Evolutionary conservation across 2,797 vertebrate genomes (phyloP), one percentile per base, ranked within the genome.

Genomic region (Odontamblyopus lacepedii): DNA sequence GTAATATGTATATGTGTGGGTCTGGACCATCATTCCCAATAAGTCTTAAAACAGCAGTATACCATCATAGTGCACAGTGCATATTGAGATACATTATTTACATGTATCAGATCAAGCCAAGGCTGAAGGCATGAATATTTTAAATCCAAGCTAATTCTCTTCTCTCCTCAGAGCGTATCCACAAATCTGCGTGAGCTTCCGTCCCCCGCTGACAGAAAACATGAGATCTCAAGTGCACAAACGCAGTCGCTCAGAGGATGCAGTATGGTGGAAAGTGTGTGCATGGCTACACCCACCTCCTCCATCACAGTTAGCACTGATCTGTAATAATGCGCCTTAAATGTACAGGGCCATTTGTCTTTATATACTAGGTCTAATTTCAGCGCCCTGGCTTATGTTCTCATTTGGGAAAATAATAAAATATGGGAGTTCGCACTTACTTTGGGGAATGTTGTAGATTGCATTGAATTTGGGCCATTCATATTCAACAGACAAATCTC

Each of bases 301-400:
- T 83, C 67, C 30, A 27, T 88, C 68, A 73, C 66, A 56, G 63
- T 82, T 72, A 75, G 64, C 55, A 41, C 53, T 76, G 74, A 70
- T 67, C 63, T 64, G 72, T 71, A 76, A 77, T 83, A 72, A 78
- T 83, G 73, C 74, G 63, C 7, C 69, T 76, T 80, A 60, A 73
- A 78, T 63, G 26, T 48, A 76, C 38, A 5, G 18, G 57, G 69
- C 71, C 72, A 63, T 87, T 81, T 76, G 75, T 84, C 74, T 78
- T 81, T 63, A 78, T 80, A 71, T 29, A 71, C 38, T 26, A 19
- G 44, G 12, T 30, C 63, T 35, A 64, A 64, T 70, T 78, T 26
- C 55, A 55, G 5, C 8, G 13, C 64, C 48, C 18, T 62, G 60
- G 19, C 55, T 62, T 59, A 44, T 73, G 55, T 29, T 69, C 63